Base-by-base conservation (phyloP, 2,797 vertebrate genomes). In the Aplochiton taeniatus region DNA sequence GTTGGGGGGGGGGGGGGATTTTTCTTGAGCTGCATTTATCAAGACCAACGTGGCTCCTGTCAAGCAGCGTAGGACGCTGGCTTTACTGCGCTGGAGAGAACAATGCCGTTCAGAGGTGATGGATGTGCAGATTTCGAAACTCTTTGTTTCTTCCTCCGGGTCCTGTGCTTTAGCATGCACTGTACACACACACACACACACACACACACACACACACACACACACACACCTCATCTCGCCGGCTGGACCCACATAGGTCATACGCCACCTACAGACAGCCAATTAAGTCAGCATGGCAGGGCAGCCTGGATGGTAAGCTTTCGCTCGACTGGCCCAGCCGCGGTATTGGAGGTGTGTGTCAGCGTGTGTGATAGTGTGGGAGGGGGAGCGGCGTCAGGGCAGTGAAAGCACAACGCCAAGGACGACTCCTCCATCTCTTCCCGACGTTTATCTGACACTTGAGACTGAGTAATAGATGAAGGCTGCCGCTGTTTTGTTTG, bases 401-500 rank as follows among this genome's bases (percentile, higher is more conserved):
- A 74, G 73, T 74, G 72, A 81, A 79, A 79, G 82, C 73, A 75
- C 79, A 83, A 80, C 74, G 46, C 80, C 82, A 87, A 89, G 79
- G 81, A 83, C 83, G 70, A 84, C 81, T 87, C 85, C 78, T 83
- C 81, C 81, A 77, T 87, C 83, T 86, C 73, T 75, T 65, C 64
- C 77, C 85, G 83, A 86, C 82, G 84, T 86, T 87, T 84, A 84
- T 85, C 82, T 79, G 81, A 89, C 85, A 81, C 74, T 82, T 68
- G 82, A 84, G 80, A 31, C 31, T 31, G 31, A 77, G 80, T 85
- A 83, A 85, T 74, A 86, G 82, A 88, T 88, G 87, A 88, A 88
- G 88, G 88, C 79, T 86, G 74, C 80, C 72, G 82, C 76, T 70
- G 31, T 31, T 31, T 31, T 4, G 72, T 89, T 89, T 84, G 84